These are phyloP conservation scores for Rotaria macrura DNA, from an alignment of 2,888 invertebrate genomes.

Conservation along the genomic window DNA sequence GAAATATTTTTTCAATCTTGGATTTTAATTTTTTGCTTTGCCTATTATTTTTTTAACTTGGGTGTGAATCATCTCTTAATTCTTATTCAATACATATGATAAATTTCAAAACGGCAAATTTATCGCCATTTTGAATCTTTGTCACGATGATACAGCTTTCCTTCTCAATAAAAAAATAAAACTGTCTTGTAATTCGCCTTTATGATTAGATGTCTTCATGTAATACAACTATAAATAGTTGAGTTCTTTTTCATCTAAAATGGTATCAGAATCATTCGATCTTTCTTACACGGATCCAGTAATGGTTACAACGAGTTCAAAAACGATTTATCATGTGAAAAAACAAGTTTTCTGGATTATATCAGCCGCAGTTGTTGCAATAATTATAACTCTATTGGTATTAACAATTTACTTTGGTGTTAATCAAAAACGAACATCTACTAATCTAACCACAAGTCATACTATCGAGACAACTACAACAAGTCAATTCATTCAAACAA, in stretches of 20 bases:
- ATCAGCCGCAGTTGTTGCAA: not conserved
- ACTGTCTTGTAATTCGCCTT: no score
- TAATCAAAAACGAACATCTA: not conserved
- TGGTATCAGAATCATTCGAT: not conserved
- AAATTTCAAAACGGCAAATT: no score
- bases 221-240: no score
- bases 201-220: no score
- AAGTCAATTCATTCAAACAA: not conserved
- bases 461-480: not conserved
- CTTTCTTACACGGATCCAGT: not conserved
- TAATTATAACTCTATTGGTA: not conserved
- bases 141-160: no score
- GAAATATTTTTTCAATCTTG: not conserved
- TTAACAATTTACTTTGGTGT: slow-evolving; percentile 8
- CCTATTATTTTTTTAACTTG: no score
- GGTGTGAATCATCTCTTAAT: no score
- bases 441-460: no score
- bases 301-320: not conserved
- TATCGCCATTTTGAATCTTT: no score
- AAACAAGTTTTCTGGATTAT: not conserved
- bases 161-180: no score
- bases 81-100: no score
- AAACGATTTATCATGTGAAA: not conserved
- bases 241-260: not conserved
- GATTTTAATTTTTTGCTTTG: not conserved